Base-by-base conservation (phyloP, 1,140 invertebrate species). In the Bombus difficillimus region DNA sequence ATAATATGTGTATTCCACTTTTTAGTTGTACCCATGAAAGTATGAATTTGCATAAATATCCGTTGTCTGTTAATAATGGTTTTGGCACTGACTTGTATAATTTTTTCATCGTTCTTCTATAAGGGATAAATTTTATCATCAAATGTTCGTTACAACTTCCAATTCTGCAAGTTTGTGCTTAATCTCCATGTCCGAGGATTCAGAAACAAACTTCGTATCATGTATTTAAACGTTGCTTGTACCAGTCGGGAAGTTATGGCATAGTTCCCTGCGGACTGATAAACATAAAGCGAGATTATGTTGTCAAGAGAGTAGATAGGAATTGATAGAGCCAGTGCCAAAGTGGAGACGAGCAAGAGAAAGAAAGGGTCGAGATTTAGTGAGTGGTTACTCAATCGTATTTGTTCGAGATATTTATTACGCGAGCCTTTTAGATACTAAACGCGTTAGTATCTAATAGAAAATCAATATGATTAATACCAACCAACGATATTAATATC, bases 181-280 rank as follows among this genome's bases (percentile, higher is more conserved):
- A 53, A 53, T 53, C 47, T 53, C 47, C 18, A n/a, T 32, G 15
- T 13, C 22, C 57, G 41, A 25, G 32, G 59, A 62, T 81, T n/a
- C 13, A 8, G 25, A 34, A 57, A 66, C 78, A 18, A 57, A 74
- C 57, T 74, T 85, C 57, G 78, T 43, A 85, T 53, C 69, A 68
- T 68, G 83, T 71, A 85, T 85, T 81, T 85, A 85, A 85, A 81
- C 81, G 83, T 47, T 59, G 59, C 71, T 74, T 85, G 83, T 64
- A 34, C 59, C 12, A 13, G n/a, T 12, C 18, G 32, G 22, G 64
- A 81, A 85, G 57, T 85, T 66, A 41, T 3, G 69, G 12, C 34
- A 28, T 5, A 32, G 57, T 53, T 85, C 83, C 83, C 77, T n/a
- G 57, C 43, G 83, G 83, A 28, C 34, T 41, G 69, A 81, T 85